phyloP scores from a whole-genome alignment of 1,140 invertebrate species.

The Drosophila mayri region DNA sequence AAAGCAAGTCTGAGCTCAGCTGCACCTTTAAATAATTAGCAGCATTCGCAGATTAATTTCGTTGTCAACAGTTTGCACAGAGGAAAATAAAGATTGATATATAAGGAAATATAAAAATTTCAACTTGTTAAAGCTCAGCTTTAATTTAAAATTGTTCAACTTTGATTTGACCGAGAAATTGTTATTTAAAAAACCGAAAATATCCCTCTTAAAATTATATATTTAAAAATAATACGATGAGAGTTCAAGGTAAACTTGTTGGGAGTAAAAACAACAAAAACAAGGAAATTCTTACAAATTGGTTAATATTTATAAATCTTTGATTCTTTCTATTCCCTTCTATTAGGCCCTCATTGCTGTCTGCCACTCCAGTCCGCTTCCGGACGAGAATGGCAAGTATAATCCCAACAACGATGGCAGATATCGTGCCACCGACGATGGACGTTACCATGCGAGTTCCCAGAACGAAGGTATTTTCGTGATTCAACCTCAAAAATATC shows the following conservation, averaged over 20 bases:
- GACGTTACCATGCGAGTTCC: conserved; percentile 72
- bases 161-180: too few relatives aligned
- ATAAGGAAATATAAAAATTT: neutral
- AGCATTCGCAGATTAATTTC: conserved; percentile 11
- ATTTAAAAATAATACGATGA: too few relatives aligned
- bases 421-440: conserved; percentile 74
- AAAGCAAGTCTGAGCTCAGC: conserved; percentile 14
- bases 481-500: conserved; percentile 40
- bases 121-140: too few relatives aligned
- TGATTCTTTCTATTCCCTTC: neutral
- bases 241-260: too few relatives aligned
- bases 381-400: conserved; percentile 79
- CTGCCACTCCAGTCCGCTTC: conserved; percentile 65
- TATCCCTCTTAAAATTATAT: too few relatives aligned
- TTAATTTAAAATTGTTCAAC: too few relatives aligned
- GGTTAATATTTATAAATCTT: too few relatives aligned
- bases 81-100: neutral
- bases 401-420: conserved; percentile 65
- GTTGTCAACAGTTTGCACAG: conserved; percentile 5
- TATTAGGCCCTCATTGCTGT: conserved; percentile 73
- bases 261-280: too few relatives aligned
- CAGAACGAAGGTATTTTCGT: conserved; percentile 79
- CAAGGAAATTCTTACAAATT: too few relatives aligned
- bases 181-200: too few relatives aligned
- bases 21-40: conserved; percentile 30